These are phyloP conservation scores for Hemistola chrysoprasaria DNA, from an alignment of 2,888 invertebrate species.

Conservation along the genomic window DNA sequence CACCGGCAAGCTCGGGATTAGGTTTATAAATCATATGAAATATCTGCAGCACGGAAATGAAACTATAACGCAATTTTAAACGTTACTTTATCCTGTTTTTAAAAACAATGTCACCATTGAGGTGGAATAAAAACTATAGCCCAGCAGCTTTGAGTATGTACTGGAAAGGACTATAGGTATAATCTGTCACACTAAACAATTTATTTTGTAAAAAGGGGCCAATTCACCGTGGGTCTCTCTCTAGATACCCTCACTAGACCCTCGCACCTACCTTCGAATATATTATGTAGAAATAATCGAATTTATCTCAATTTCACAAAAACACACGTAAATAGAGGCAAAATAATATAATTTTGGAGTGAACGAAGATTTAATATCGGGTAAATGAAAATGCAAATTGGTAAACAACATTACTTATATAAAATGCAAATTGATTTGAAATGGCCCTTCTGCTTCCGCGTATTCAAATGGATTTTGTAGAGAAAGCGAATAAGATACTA, in stretches of 20 bases:
- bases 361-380: conserved; percentile 26
- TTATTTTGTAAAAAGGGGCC: too few species aligned
- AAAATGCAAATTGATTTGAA: conserved; percentile 31
- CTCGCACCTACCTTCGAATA: too few species aligned
- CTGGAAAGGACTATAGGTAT: background rate
- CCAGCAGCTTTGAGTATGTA: too few species aligned
- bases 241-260: too few species aligned
- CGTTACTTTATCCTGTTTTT: too few species aligned
- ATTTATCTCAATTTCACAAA: conserved; percentile 11
- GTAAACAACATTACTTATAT: conserved; percentile 26
- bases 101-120: too few species aligned
- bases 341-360: conserved; percentile 24
- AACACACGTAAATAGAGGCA: conserved; percentile 6
- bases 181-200: too few species aligned
- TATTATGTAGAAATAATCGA: too few species aligned
- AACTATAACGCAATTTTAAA: too few species aligned
- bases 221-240: too few species aligned
- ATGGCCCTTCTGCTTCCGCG: conserved; percentile 23
- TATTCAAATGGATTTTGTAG: conserved; percentile 18
- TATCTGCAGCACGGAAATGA: background rate
- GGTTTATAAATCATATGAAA: conserved; percentile 7
- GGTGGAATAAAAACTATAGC: too few species aligned
- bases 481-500: conserved; percentile 13
- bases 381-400: conserved; percentile 37
- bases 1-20: conserved; percentile 14